Percentiles rank a stretch among this genome's conserved stretches.
These are phyloP conservation scores for Microplitis demolitor DNA, from an alignment of 1,140 invertebrate genomes.

Conservation along the genomic window DNA sequence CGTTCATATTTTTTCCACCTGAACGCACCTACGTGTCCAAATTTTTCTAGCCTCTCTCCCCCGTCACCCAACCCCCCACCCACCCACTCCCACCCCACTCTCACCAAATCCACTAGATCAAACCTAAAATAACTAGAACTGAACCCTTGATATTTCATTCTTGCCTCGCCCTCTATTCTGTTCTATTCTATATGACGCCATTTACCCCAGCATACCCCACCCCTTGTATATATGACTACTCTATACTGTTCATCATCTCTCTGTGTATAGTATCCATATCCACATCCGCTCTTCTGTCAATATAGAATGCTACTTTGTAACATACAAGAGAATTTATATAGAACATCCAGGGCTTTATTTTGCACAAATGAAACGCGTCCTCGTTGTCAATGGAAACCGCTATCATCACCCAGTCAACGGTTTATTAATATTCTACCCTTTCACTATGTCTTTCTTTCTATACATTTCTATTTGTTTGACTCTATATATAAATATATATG, in stretches of 20 bases:
- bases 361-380: conserved; percentile 21
- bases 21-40: too few species aligned
- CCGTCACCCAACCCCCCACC: background rate
- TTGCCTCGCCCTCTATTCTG: too few species aligned
- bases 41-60: too few species aligned
- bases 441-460: conserved; percentile 10
- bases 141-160: too few species aligned
- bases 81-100: too few species aligned
- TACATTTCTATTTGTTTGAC: background rate
- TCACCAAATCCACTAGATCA: background rate
- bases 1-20: too few species aligned
- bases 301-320: conserved; percentile 51
- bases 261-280: background rate
- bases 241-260: background rate
- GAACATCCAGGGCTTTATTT: conserved; percentile 8
- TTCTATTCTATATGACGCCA: too few species aligned
- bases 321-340: background rate
- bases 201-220: too few species aligned
- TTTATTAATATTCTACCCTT: conserved; percentile 1
- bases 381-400: conserved; percentile 2
- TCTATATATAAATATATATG: background rate
- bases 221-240: too few species aligned
- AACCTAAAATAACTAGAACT: too few species aligned
- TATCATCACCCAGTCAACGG: background rate
- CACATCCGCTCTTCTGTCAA: conserved; percentile 42